Conservation (phyloP, 2,113 vertebrate genomes). For the Boulengeromyrus knoepffleri region DNA sequence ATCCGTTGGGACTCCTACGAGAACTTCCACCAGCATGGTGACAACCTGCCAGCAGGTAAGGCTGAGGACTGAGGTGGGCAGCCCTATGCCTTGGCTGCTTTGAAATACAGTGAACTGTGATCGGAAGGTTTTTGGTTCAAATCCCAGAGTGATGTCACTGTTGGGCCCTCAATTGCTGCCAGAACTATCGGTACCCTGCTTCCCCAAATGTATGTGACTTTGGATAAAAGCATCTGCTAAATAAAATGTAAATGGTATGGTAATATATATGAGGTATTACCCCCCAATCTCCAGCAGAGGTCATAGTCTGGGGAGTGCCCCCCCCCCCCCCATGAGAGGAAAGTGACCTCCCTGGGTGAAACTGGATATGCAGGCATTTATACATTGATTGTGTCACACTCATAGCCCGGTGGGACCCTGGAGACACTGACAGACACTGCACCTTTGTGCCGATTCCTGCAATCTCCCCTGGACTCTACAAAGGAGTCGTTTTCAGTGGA, state of each 20-base stretch:
- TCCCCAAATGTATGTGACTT: not conserved
- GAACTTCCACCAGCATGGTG: constrained; percentile 75
- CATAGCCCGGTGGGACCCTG: not conserved
- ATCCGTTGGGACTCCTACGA: constrained; percentile 98
- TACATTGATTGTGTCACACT: not conserved
- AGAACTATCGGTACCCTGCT: not conserved
- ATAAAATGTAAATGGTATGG: not conserved
- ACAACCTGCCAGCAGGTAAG: constrained; percentile 74
- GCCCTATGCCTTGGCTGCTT: not conserved
- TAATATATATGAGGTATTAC: not conserved
- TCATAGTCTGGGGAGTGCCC: not conserved
- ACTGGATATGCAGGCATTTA: not conserved
- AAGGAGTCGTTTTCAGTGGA: not conserved
- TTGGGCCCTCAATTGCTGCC: not conserved
- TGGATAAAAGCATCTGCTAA: not conserved
- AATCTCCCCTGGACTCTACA: not conserved
- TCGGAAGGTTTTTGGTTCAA: not conserved
- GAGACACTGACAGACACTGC: not conserved
- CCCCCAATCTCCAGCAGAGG: not conserved
- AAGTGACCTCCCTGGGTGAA: not conserved
- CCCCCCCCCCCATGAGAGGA: not conserved
- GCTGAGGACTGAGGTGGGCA: constrained; percentile 7
- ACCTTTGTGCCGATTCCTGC: not conserved
- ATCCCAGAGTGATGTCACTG: not conserved
- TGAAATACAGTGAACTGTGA: not conserved